A percentile compares a stretch with the other conserved stretches of the same genome.
phyloP scores from a whole-genome alignment of 2,888 invertebrate species.

The Lottia gigantea region DNA sequence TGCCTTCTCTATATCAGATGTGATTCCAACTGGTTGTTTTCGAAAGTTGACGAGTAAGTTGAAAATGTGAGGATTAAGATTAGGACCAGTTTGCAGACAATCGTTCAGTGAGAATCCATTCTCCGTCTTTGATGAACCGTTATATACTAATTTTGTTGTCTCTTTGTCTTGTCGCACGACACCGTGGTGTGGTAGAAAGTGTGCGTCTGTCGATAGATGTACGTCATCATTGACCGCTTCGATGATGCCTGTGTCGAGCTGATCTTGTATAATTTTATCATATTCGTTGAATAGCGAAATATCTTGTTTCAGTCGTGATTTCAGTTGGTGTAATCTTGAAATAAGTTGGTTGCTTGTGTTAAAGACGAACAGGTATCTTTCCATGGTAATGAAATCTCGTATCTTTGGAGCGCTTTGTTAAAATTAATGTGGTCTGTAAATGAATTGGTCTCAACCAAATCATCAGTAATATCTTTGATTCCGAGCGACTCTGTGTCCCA shows the following conservation, averaged over 20 bases:
- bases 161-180: slow-evolving; percentile 9
- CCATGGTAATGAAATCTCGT: slow-evolving; percentile 10
- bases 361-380: background rate
- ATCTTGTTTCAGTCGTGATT: slow-evolving; percentile 1
- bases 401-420: background rate
- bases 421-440: background rate
- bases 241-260: background rate
- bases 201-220: background rate
- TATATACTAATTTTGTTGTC: slow-evolving; percentile 14
- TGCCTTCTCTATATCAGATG: slow-evolving; percentile 15
- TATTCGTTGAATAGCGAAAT: background rate
- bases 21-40: slow-evolving; percentile 5
- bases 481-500: slow-evolving; percentile 9
- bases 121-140: slow-evolving; percentile 1
- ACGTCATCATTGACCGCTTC: too few species aligned
- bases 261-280: background rate
- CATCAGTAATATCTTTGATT: background rate
- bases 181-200: slow-evolving; percentile 12
- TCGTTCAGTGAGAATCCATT: slow-evolving; percentile 3
- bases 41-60: slow-evolving; percentile 8
- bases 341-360: background rate
- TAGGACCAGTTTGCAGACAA: slow-evolving; percentile 12
- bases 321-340: background rate
- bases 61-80: slow-evolving; percentile 13
- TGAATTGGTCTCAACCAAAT: background rate